Base-by-base conservation (phyloP, 2,797 vertebrate genomes). In the Urophycis tenuis region DNA sequence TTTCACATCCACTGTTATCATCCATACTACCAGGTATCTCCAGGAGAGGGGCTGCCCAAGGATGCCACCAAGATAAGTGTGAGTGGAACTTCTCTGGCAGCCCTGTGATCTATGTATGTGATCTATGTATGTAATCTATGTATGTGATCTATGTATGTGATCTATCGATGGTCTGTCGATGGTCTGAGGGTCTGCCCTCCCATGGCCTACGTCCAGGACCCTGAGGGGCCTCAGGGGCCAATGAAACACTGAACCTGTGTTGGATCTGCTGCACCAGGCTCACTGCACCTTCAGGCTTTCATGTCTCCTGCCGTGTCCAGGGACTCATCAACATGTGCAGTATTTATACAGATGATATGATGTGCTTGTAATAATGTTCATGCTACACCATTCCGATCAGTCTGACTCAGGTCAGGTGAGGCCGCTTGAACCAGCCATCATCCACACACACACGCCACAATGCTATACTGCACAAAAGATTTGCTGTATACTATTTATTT, bases 11-110 rank as follows among this genome's bases (percentile, higher is more conserved):
- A n/a, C n/a, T n/a, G n/a, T n/a, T n/a, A n/a, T 76, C 41, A 49
- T 76, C 41, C 53, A 29, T 10, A 3, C 75, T 76, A 81, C 32
- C 89, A 99, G 96, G 93, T 96, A 85, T 92, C 92, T 83, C 90
- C 93, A 7, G 95, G 94, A 83, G 95, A 96, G 74, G 95, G 96
- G 81, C 86, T 92, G 0, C 93, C 93, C 78, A 97, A 96, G 91
- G 97, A 96, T 10, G 95, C 96, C 0, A 98, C 96, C 74, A 98
- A 99, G 92, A 99, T 99, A 88, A 99, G 96, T n/a, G 97, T 99
- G 91, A 97, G 97, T 97, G 49, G 22, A 64, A 9, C n/a, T 25
- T 64, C n/a, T 64, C 53, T 64, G 53, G n/a, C n/a, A 22, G 22
- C n/a, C n/a, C 53, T 25, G 53, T 64, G 53, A 64, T 64, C 53